A percentile compares a stretch with the other conserved stretches of the same genome.
phyloP scores from a whole-genome alignment of 2,888 invertebrate genomes.

The Pocota personata region DNA sequence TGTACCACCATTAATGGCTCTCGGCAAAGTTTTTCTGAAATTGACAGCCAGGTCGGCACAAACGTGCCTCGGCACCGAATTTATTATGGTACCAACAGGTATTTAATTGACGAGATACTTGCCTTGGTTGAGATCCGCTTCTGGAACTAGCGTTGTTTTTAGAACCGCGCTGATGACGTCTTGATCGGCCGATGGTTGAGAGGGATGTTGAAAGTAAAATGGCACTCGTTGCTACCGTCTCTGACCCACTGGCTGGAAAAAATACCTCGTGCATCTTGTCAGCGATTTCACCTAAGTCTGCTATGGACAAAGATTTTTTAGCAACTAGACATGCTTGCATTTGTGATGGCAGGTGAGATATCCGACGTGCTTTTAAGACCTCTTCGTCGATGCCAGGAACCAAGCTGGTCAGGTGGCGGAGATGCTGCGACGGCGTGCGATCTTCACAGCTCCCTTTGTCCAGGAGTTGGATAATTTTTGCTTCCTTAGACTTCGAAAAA shows the following conservation, averaged over 20 bases:
- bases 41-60: too few relatives aligned
- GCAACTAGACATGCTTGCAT: too few relatives aligned
- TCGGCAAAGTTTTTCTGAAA: too few relatives aligned
- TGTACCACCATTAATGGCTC: conserved; percentile 24
- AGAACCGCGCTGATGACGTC: neutral
- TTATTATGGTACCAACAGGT: conserved; percentile 21
- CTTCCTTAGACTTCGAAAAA: conserved; percentile 24
- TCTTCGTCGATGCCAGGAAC: conserved; percentile 13
- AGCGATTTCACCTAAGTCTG: too few relatives aligned
- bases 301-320: too few relatives aligned
- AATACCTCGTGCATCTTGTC: neutral
- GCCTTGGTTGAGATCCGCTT: neutral
- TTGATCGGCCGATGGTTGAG: neutral
- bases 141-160: neutral
- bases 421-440: conserved; percentile 29
- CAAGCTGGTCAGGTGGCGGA: conserved; percentile 33
- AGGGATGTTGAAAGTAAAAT: neutral
- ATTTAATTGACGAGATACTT: conserved; percentile 7
- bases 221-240: neutral
- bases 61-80: neutral
- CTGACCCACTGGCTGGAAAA: neutral
- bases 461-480: conserved; percentile 26
- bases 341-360: too few relatives aligned
- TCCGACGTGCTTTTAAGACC: neutral
- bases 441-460: conserved; percentile 19